Base-by-base conservation (phyloP, 2,888 invertebrate genomes). In the Polydrusus pterygomalis region DNA sequence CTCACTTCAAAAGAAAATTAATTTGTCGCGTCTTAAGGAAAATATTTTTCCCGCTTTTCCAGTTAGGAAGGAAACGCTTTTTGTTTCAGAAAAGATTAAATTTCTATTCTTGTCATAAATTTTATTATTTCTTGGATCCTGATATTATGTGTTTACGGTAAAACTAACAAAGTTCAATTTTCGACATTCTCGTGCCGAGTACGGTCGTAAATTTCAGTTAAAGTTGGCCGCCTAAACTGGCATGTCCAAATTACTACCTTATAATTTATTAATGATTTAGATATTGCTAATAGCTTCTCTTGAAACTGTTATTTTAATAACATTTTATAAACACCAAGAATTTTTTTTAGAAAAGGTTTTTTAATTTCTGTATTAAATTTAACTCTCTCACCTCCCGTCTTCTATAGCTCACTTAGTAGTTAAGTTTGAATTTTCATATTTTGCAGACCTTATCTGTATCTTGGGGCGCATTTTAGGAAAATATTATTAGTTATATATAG, bases 161-260 rank as follows among this genome's bases (percentile, higher is more conserved):
- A 54, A 54, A 54, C 54, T 54, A 54, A 54, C 54, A 25, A 54
- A 30, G 54, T 54, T 30, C 54, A 54, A 54, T 54, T 54, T 54
- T 54, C 54, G 54, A 30, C 25, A 13, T 54, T 54, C n/a, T 30
- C 54, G 54, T 54, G 25, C 30, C n/a, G 13, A 25, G 30, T 30
- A n/a, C n/a, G 25, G 30, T 54, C 25, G 8, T 54, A 54, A 54
- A 54, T 54, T 51, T 25, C n/a, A 54, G 54, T 25, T 25, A 54
- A 54, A 54, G 7, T 54, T 54, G 51, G 20, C 20, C 51, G 20
- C 20, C 9, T 20, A 20, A 20, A 20, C 20, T 54, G 25, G 13
- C 30, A 25, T 30, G n/a, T n/a, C n/a, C 7, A 54, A 30, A 54
- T 54, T 54, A 54, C n/a, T 20, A 1, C 54, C n/a, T 25, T 54